Base-by-base conservation (phyloP, 92 coral and sea anemone species). In the Diadumene lineata region DNA sequence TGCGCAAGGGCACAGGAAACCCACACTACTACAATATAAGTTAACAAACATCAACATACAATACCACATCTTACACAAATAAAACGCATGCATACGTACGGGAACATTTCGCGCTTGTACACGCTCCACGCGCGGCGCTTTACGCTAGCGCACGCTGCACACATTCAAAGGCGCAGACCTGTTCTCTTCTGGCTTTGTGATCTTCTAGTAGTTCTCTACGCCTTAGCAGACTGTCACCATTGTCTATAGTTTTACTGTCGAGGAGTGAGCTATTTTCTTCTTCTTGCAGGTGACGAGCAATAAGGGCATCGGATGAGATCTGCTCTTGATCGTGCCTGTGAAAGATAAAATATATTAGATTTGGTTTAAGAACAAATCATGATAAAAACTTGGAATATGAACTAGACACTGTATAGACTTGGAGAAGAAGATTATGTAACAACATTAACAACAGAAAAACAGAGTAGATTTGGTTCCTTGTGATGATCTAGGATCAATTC, bases 201-300 rank as follows among this genome's bases (percentile, higher is more conserved):
- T 74, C 77, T 13, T 62, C 78, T 1, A 57, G 63, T 33, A 70
- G 78, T 56, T 60, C 57, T 29, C 68, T 68, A 46, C 62, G 70
- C 64, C 78, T 34, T 24, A 50, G 44, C 7, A 56, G 34, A 48
- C 68, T 57, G 22, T 68, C 82, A 56, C 65, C 82, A 6, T 79
- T 72, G 70, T 79, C 84, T 24, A 60, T 34, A n/a, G 64, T 51
- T 31, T 48, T 62, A 15, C 18, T 33, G 25, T 56, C 83, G 28
- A 24, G 76, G 7, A n/a, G 46, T 9, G 64, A 22, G 27, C 34
- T 70, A 6, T 69, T 76, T 57, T 91, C 90, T 27, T 73, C 67
- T 24, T 85, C 87, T 69, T 91, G 97, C 30, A 88, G 86, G 30
- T 68, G 76, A 17, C 90, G 97, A 23, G 97, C 97, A 6, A 70